Base-by-base conservation (phyloP, 1,140 invertebrate genomes). In the Branchinecta lindahli region DNA sequence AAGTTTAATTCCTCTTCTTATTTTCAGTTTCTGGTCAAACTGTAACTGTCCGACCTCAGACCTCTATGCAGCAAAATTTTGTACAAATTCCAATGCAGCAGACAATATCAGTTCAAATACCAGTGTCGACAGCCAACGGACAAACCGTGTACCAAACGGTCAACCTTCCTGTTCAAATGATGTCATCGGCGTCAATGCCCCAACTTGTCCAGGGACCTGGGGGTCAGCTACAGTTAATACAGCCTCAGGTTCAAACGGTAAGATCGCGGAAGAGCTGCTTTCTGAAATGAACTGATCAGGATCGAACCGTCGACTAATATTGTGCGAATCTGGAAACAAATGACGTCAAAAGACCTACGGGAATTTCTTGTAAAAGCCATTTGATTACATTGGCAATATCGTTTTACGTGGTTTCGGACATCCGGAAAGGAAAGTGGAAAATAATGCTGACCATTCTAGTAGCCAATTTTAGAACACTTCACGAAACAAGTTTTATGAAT, bases 111-210 rank as follows among this genome's bases (percentile, higher is more conserved):
- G 89, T 96, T 15, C 92, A 95, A 81, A 88, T 95, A 61, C 93
- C 94, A 2, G 91, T 96, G 69, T 89, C 90, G 71, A 87, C 89
- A 8, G 85, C 86, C 18, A 90, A 89, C 79, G 94, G 94, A 0
- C 92, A 96, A 78, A 95, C 92, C 0, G 85, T 95, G 69, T 92
- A 92, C 77, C 92, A 96, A 77, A 95, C 92, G 0, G 86, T 95
- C 1, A 92, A 96, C 78, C 87, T 96, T 75, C 92, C 92, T 0
- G 83, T 94, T 21, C 90, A 93, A 79, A 82, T 88, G 0, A 80
- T 89, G 3, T 82, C 85, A 12, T 79, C 83, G 8, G 81, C 75
- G 18, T 45, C 52, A 72, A 77, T 83, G 75, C 85, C 78, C 73
- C 79, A 81, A 73, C 73, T 82, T 20, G 73, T 80, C n/a, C 77